Evolutionary conservation across 2,113 vertebrate genomes (phyloP).

Genomic region (Euleptes europaea): DNA sequence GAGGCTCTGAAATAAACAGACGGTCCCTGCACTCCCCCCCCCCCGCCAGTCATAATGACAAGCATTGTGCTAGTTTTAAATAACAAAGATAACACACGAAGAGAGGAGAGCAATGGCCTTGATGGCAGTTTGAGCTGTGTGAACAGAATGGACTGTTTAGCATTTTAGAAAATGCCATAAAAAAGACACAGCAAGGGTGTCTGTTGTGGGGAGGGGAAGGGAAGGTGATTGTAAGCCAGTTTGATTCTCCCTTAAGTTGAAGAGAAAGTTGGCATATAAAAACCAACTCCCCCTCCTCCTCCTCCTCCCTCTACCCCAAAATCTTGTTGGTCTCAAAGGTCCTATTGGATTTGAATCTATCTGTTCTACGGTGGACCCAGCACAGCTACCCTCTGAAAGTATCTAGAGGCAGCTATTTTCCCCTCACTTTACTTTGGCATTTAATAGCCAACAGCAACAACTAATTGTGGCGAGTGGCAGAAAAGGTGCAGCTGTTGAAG

Average conservation of each 20-base stretch:
- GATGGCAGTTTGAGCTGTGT: not conserved
- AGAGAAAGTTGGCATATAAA: too few species aligned
- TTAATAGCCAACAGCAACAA: constrained; percentile 13
- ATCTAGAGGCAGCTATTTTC: constrained; percentile 7
- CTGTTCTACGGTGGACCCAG: too few species aligned
- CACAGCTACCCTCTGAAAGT: too few species aligned
- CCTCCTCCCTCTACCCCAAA: too few species aligned
- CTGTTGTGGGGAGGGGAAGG: too few species aligned
- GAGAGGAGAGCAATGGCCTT: not conserved
- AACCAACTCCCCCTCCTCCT: too few species aligned
- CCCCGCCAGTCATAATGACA: not conserved
- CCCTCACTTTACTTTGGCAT: constrained; percentile 28
- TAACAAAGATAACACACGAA: not conserved
- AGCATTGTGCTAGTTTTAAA: not conserved
- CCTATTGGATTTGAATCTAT: too few species aligned
- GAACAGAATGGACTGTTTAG: not conserved
- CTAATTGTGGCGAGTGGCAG: constrained; percentile 18
- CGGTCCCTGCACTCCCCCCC: not conserved
- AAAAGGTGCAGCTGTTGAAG: constrained; percentile 5
- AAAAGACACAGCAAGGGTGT: not conserved
- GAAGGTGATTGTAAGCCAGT: too few species aligned
- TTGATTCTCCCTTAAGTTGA: too few species aligned
- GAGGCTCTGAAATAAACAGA: not conserved
- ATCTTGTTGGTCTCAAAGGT: too few species aligned
- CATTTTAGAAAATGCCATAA: constrained; percentile 11